Percentiles rank a stretch among this genome's conserved stretches.
phyloP scores from a whole-genome alignment of 2,797 vertebrate species.

The Hephaestus fuliginosus region DNA sequence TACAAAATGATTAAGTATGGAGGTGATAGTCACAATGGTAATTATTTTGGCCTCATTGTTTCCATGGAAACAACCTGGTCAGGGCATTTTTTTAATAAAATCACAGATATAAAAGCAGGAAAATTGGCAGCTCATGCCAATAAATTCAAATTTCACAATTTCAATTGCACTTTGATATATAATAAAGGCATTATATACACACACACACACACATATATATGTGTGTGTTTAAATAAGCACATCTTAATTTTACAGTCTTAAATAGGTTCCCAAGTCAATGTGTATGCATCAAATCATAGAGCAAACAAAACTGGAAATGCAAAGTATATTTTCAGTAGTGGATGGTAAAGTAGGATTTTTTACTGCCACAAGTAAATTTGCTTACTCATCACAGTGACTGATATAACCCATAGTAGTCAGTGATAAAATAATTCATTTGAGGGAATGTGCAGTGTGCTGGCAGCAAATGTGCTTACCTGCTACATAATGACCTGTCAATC shows the following conservation, averaged over 20 bases:
- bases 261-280: not conserved
- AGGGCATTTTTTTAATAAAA: not conserved
- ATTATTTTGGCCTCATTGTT: constrained; percentile 34
- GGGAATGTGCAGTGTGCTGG: not conserved
- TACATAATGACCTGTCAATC: not conserved
- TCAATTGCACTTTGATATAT: too few relatives aligned
- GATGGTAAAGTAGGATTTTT: not conserved
- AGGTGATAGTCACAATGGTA: not conserved
- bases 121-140: too few relatives aligned
- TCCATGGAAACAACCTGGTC: constrained; percentile 31
- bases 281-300: too few relatives aligned
- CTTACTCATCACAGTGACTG: not conserved
- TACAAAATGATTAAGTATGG: not conserved
- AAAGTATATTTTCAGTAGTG: not conserved
- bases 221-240: not conserved
- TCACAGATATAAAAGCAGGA: not conserved
- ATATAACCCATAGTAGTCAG: not conserved
- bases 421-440: constrained; percentile 6
- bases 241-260: not conserved
- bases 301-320: not conserved
- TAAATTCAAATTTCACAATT: not conserved
- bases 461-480: not conserved
- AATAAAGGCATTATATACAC: too few relatives aligned
- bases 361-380: not conserved
- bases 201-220: too few relatives aligned